Conservation (phyloP, 1,140 invertebrate genomes). For the Reticulitermes speratus region DNA sequence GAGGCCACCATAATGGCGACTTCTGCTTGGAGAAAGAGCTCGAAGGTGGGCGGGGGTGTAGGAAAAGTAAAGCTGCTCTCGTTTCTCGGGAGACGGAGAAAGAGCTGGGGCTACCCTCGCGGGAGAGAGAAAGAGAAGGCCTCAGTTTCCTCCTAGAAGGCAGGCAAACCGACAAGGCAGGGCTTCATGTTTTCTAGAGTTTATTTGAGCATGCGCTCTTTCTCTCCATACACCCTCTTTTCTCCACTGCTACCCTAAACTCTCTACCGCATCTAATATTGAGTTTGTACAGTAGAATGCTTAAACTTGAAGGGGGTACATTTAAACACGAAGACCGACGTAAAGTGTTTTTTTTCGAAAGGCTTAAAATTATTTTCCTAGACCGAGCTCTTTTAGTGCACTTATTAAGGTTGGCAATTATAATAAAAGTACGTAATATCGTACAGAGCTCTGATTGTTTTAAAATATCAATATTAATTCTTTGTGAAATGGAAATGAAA, state of each 20-base stretch:
- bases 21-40: background rate
- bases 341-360: background rate
- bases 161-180: constrained; percentile 16
- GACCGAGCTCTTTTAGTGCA: too few relatives aligned
- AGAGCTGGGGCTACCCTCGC: background rate
- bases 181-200: constrained; percentile 28
- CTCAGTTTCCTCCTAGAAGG: constrained; percentile 15
- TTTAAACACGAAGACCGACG: background rate
- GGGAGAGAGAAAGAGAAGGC: background rate
- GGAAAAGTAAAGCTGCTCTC: background rate
- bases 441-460: too few relatives aligned
- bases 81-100: background rate
- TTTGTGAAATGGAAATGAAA: background rate
- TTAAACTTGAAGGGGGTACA: background rate
- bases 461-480: background rate
- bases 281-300: constrained; percentile 28
- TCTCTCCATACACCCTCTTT: background rate
- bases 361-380: background rate
- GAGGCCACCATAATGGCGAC: constrained; percentile 12
- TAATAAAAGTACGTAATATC: too few relatives aligned
- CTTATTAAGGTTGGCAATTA: too few relatives aligned
- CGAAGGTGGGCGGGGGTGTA: background rate
- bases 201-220: constrained; percentile 29
- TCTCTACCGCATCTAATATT: constrained; percentile 23
- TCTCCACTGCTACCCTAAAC: background rate